Conservation (phyloP, 2,797 vertebrate species). For the Pyrocephalus nanus region DNA sequence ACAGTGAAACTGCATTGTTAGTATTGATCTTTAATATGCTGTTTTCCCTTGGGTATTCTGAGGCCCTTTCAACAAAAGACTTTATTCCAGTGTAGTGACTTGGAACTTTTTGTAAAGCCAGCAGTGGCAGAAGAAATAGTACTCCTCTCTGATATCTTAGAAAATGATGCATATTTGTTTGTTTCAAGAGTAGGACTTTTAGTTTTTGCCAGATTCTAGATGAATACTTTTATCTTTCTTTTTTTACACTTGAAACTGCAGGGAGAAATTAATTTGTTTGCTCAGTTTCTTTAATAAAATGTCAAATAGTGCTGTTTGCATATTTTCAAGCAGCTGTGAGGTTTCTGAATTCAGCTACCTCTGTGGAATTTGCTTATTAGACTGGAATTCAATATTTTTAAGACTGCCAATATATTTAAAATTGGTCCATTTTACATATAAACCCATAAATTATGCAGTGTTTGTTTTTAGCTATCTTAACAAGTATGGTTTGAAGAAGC, state of each 20-base stretch:
- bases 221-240: neutral
- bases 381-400: neutral
- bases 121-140: neutral
- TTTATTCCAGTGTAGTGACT: neutral
- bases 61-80: neutral
- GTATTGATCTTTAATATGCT: neutral
- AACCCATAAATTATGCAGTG: neutral
- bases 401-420: neutral
- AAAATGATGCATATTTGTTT: neutral
- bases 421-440: neutral
- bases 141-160: neutral
- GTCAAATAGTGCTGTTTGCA: neutral
- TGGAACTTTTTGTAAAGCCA: neutral
- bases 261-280: neutral
- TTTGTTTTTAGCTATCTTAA: neutral
- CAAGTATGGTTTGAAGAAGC: neutral
- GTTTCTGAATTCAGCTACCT: neutral
- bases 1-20: neutral
- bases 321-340: neutral
- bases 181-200: neutral
- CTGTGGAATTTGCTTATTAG: neutral
- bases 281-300: neutral
- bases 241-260: neutral
- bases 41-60: neutral
- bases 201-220: neutral